phyloP scores from a whole-genome alignment of 2,797 vertebrate species.

The Orientallactaga sibirica region DNA sequence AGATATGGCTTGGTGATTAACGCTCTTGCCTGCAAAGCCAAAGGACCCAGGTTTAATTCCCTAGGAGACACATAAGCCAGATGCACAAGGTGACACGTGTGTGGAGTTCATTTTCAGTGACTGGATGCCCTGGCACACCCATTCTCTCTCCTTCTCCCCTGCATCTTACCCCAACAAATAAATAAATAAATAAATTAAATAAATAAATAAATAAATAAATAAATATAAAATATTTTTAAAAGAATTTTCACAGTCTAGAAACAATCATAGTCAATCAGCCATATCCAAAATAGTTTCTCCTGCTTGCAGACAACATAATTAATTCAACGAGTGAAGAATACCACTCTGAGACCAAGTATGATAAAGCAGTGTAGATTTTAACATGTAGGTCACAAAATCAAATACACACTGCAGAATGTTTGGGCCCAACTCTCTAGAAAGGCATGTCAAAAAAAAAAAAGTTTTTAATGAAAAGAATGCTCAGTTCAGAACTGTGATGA shows the following conservation, averaged over 20 bases:
- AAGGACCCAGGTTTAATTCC: no score
- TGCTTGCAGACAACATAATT: conserved; percentile 38
- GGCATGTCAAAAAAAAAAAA: neutral
- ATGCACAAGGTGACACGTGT: no score
- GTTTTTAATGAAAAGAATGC: conserved; percentile 25
- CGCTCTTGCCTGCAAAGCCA: no score
- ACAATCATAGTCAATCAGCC: conserved; percentile 38
- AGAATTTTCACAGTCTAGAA: neutral
- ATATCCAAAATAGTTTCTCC: conserved; percentile 19
- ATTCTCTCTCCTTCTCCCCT: no score
- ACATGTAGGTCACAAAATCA: conserved; percentile 57
- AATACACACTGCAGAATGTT: neutral
- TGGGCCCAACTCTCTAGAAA: conserved; percentile 18
- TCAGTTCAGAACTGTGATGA: neutral
- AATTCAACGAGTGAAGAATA: conserved; percentile 54
- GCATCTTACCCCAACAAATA: no score
- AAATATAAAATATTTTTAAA: no score
- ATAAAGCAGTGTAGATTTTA: conserved; percentile 22
- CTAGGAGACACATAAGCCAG: no score
- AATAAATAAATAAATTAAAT: no score
- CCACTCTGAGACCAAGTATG: conserved; percentile 5
- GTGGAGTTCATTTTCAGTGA: no score
- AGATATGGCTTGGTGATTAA: no score
- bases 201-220: no score
- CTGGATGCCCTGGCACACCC: no score